phyloP scores from a whole-genome alignment of 2,797 vertebrate genomes.

The Eospalax fontanierii region DNA sequence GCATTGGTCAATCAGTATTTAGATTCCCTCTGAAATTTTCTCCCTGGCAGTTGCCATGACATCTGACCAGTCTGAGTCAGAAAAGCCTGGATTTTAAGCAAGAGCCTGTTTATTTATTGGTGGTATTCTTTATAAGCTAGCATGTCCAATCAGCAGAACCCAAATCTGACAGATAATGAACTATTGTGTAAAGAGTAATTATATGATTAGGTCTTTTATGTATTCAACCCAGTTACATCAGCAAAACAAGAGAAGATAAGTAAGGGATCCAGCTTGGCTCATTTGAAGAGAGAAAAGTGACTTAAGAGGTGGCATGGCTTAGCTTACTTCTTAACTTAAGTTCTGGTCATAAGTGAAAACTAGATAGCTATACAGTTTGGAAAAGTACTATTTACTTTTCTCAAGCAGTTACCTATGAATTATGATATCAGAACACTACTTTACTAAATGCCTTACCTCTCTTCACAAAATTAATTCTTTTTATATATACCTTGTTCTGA shows the following conservation, averaged over 20 bases:
- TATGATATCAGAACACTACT: neutral
- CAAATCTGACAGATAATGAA: neutral
- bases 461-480: neutral
- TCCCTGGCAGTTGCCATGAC: neutral
- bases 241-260: constrained; percentile 1
- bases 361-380: neutral
- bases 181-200: neutral
- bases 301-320: neutral
- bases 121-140: neutral
- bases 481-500: neutral
- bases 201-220: neutral
- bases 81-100: neutral
- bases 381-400: constrained; percentile 24
- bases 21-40: neutral
- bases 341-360: neutral
- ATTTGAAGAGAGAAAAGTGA: no score
- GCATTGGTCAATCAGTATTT: neutral
- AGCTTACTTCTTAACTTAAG: neutral
- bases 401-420: no score
- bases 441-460: neutral
- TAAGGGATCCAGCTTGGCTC: neutral
- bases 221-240: neutral
- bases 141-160: neutral
- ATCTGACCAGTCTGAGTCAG: neutral
- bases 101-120: neutral